Evolutionary conservation across 2,113 vertebrate genomes (phyloP).

Genomic region (Dipodomys merriami): DNA sequence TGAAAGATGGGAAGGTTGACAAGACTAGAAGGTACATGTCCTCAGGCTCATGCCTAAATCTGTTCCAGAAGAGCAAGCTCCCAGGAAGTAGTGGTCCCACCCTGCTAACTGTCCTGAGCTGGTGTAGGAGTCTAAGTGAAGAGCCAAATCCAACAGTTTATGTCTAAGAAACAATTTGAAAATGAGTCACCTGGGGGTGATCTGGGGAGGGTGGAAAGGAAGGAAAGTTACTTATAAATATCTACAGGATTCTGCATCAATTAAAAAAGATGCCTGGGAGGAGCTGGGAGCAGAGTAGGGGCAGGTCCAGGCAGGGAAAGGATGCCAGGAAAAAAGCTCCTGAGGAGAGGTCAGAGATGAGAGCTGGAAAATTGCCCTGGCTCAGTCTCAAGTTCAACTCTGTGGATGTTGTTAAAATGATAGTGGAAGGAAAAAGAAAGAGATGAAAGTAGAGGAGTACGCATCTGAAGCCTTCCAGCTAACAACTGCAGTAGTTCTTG

Average conservation of each 20-base stretch:
- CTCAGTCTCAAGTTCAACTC: slow-evolving; percentile 65
- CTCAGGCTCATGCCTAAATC: not conserved
- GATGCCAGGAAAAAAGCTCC: slow-evolving; percentile 71
- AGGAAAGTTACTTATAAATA: slow-evolving; percentile 76
- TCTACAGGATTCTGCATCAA: slow-evolving; percentile 66
- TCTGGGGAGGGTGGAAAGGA: slow-evolving; percentile 23
- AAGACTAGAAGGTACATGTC: not conserved
- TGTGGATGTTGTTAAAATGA: slow-evolving; percentile 56
- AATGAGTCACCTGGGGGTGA: not conserved
- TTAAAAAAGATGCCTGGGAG: slow-evolving; percentile 74
- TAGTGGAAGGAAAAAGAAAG: slow-evolving; percentile 13
- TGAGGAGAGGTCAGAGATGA: slow-evolving; percentile 65
- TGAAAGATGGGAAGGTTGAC: not conserved
- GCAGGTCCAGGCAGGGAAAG: slow-evolving; percentile 71
- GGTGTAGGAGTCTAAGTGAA: not conserved
- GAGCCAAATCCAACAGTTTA: not conserved
- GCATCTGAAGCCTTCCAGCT: not conserved
- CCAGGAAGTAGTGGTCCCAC: not conserved
- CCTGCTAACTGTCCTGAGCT: not conserved
- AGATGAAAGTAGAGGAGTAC: not conserved
- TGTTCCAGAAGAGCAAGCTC: not conserved
- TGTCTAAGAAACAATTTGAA: slow-evolving; percentile 26
- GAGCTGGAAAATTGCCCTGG: slow-evolving; percentile 61
- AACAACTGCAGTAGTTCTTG: not conserved
- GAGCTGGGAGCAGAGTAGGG: slow-evolving; percentile 54